These are phyloP conservation scores for Drosophila punjabiensis DNA, from an alignment of 1,140 invertebrate species.

Conservation along the genomic window DNA sequence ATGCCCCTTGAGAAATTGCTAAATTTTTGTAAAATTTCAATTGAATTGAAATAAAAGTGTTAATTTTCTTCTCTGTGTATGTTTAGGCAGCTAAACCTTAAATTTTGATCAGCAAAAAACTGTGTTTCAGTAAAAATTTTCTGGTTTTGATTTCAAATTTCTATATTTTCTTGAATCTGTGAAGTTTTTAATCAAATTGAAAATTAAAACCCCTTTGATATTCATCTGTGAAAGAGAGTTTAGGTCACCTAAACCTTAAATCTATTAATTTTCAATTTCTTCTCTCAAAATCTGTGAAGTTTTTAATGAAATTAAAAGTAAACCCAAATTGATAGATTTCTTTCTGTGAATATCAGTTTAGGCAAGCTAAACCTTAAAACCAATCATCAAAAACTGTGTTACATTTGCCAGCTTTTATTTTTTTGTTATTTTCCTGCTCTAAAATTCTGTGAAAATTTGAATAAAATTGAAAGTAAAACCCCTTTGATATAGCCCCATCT, in stretches of 20 bases:
- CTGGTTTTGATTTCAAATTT: neutral
- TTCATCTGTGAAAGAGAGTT: neutral
- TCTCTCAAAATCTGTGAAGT: slow-evolving; percentile 10
- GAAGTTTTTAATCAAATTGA: slow-evolving; percentile 27
- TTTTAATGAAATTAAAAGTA: slow-evolving; percentile 27
- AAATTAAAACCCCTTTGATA: slow-evolving; percentile 14
- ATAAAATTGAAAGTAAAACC: slow-evolving; percentile 34
- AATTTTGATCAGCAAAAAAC: slow-evolving; percentile 5
- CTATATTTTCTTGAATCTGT: neutral
- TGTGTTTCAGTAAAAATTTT: neutral
- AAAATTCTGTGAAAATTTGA: slow-evolving; percentile 23
- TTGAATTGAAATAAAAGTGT: slow-evolving; percentile 37
- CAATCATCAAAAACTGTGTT: slow-evolving; percentile 1
- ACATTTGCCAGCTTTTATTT: neutral
- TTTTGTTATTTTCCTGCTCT: neutral
- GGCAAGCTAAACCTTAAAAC: neutral
- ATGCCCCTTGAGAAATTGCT: slow-evolving; percentile 10
- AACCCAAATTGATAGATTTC: neutral
- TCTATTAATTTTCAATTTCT: neutral
- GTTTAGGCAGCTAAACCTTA: slow-evolving; percentile 29
- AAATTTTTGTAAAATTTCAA: slow-evolving; percentile 20
- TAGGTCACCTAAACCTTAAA: neutral
- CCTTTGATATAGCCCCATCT: slow-evolving; percentile 8
- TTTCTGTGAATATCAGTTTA: slow-evolving; percentile 1
- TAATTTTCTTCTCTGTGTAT: slow-evolving; percentile 28